Conservation (phyloP, 1,140 invertebrate genomes). For the Aphidius gifuensis region DNA sequence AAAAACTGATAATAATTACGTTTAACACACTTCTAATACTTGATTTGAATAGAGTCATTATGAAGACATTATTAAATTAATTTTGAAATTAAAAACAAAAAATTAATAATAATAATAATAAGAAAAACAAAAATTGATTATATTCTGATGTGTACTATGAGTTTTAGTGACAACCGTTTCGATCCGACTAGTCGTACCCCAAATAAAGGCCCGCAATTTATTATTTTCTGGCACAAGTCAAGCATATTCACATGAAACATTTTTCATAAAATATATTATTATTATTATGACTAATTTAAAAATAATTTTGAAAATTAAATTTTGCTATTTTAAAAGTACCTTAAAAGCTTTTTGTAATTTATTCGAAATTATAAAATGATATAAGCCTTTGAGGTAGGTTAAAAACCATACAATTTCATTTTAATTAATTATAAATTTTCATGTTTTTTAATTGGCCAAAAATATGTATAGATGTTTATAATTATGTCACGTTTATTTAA, state of each 20-base stretch:
- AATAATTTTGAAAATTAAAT: neutral
- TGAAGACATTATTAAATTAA: slow-evolving; percentile 26
- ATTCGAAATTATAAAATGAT: neutral
- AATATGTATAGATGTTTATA: too few relatives aligned
- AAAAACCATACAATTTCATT: neutral
- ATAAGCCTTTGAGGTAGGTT: slow-evolving; percentile 10
- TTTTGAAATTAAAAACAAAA: slow-evolving; percentile 4
- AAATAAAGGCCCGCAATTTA: slow-evolving; percentile 11
- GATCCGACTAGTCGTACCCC: slow-evolving; percentile 17
- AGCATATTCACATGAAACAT: slow-evolving; percentile 9
- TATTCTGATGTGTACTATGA: neutral
- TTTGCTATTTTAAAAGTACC: neutral
- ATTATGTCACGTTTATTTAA: too few relatives aligned
- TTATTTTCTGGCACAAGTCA: slow-evolving; percentile 19
- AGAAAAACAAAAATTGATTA: neutral
- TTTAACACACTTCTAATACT: slow-evolving; percentile 36
- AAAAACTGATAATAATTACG: slow-evolving; percentile 18
- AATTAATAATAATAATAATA: neutral
- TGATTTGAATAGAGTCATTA: slow-evolving; percentile 35
- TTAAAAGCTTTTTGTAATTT: too few relatives aligned
- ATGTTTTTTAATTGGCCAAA: too few relatives aligned
- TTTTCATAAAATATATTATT: neutral
- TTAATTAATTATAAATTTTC: neutral
- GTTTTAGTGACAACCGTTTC: slow-evolving; percentile 16
- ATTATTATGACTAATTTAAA: neutral